A percentile compares a stretch with the other conserved stretches of the same genome.
These are phyloP conservation scores for Tichodroma muraria DNA, from an alignment of 2,113 vertebrate genomes.

Conservation along the genomic window DNA sequence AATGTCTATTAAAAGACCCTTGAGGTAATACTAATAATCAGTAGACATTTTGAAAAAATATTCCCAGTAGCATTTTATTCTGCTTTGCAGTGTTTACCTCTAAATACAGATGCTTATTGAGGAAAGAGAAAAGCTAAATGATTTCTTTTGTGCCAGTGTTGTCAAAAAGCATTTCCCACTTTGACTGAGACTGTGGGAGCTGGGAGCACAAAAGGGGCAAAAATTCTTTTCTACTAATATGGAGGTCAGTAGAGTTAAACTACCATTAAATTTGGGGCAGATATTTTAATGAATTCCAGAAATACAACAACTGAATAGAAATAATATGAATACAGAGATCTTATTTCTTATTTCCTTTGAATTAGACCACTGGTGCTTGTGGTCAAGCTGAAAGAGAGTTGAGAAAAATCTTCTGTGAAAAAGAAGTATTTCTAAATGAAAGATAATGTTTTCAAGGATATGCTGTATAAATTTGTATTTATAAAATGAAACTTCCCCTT, in stretches of 20 bases:
- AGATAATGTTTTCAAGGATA: neutral
- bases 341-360: neutral
- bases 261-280: neutral
- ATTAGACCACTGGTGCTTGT: neutral
- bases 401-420: neutral
- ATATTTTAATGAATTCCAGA: slow-evolving; percentile 4
- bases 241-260: slow-evolving; percentile 3
- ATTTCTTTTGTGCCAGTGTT: slow-evolving; percentile 1
- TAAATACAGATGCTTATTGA: slow-evolving; percentile 15
- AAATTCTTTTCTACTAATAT: neutral
- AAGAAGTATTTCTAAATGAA: neutral
- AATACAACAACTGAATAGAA: neutral
- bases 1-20: neutral
- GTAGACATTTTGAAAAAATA: slow-evolving; percentile 3
- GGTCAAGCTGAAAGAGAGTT: neutral
- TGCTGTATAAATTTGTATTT: neutral
- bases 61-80: neutral
- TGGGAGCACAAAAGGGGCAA: neutral
- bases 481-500: neutral
- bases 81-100: slow-evolving; percentile 11
- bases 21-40: slow-evolving; percentile 3
- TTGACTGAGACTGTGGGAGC: neutral
- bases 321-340: neutral
- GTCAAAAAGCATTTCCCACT: slow-evolving; percentile 2
- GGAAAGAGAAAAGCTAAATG: neutral